phyloP scores from a whole-genome alignment of 2,888 invertebrate species.

The Panzeria rudis region DNA sequence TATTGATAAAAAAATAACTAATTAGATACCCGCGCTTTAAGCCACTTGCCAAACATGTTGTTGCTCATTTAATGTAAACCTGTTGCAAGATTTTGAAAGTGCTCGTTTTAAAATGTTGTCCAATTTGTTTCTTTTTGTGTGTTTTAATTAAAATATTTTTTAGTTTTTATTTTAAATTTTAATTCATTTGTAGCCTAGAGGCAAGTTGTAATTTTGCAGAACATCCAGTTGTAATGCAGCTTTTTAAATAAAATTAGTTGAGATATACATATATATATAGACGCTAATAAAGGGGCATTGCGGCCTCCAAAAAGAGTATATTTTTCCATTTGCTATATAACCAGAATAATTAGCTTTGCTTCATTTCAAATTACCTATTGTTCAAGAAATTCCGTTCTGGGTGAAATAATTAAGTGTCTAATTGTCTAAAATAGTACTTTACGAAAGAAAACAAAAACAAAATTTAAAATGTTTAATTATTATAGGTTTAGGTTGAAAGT shows the following conservation, averaged over 20 bases:
- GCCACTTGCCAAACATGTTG: constrained; percentile 12
- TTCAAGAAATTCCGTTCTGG: no score
- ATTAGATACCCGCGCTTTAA: background rate
- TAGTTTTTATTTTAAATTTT: background rate
- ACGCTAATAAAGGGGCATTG: background rate
- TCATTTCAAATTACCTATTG: no score
- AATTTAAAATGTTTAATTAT: no score
- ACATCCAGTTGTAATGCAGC: background rate
- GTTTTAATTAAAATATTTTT: background rate
- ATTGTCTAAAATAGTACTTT: no score
- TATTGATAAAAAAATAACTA: no score
- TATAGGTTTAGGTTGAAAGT: no score
- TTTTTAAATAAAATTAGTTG: background rate
- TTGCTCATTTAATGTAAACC: constrained; percentile 1
- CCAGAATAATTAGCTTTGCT: no score
- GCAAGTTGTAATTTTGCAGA: background rate
- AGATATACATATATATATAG: background rate
- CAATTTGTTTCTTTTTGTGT: background rate
- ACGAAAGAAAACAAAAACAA: no score
- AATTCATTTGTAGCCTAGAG: background rate
- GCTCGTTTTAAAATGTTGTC: background rate
- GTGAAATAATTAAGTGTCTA: no score
- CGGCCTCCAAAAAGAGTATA: background rate
- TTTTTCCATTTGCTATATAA: background rate
- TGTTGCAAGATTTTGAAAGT: constrained; percentile 8